Evolutionary conservation across 2,797 vertebrate genomes (phyloP), one percentile per base, ranked within the genome.

Genomic region (Tangara arthus): DNA sequence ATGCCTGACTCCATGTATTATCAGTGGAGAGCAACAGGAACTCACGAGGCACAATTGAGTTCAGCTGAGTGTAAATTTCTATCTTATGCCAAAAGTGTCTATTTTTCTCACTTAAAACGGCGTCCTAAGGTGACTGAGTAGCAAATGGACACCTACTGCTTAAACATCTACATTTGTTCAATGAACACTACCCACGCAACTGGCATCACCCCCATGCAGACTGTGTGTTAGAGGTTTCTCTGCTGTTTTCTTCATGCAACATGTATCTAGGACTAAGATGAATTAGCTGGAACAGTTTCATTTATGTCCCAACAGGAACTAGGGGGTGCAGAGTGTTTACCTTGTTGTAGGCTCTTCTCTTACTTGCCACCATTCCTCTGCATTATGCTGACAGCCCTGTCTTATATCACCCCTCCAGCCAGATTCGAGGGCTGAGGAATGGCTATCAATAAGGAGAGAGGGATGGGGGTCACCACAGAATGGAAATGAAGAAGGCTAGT

Each of bases 1-100:
- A 2, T 77, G 89, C 65, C 84, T 50, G 35, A 32, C 46, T 88
- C 85, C 76, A 12, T 30, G 52, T 61, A 20, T 35, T 75, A 75
- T 76, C 93, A 88, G 76, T 1, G 2, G 65, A 47, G 24, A 95
- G 87, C 94, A 81, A 82, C 80, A 59, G 87, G 73, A 88, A 88
- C 55, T 94, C 86, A 69, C 12, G 1, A 83, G 63, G 82, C 55
- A 49, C 80, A 69, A 3, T 52, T 93, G 73, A 84, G 55, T 82
- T 84, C 95, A 76, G 15, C 66, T 35, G 87, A 94, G 93, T 39
- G 42, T 81, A 77, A 94, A 94, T 86, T 86, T 78, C 46, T 93
- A 9, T 55, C 6, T 2, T 69, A 55, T 69, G 82, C 57, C 82
- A 61, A 76, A 88, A 91, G 28, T 59, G 47, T 53, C 82, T 66